Percentiles rank a stretch among this genome's conserved stretches.
phyloP scores from a whole-genome alignment of 2,888 invertebrate genomes.

The Plagodis pulveraria region DNA sequence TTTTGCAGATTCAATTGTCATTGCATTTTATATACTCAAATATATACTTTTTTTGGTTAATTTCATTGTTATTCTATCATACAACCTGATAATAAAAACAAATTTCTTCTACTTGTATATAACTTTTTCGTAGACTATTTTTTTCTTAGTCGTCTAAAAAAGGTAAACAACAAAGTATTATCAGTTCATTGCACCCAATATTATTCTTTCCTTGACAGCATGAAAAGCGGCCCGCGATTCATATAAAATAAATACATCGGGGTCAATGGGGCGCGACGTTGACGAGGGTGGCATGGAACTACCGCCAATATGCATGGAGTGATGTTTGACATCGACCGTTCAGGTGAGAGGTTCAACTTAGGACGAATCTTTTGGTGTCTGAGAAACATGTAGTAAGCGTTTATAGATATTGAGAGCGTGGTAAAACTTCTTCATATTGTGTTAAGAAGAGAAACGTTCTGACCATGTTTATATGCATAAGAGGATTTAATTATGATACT shows the following conservation, averaged over 20 bases:
- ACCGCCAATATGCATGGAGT: slow-evolving; percentile 73
- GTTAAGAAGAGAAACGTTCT: too few species aligned
- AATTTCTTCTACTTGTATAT: too few species aligned
- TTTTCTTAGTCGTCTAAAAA: neutral
- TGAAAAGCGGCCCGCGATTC: slow-evolving; percentile 73
- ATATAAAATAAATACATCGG: slow-evolving; percentile 82
- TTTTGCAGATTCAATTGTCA: too few species aligned
- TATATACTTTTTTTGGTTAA: too few species aligned
- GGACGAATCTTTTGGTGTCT: slow-evolving; percentile 11
- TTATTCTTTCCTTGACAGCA: slow-evolving; percentile 69
- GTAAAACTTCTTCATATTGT: too few species aligned
- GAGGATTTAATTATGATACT: too few species aligned
- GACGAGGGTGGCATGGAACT: slow-evolving; percentile 68
- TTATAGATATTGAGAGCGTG: neutral
- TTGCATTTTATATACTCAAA: too few species aligned
- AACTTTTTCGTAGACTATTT: too few species aligned
- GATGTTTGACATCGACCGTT: slow-evolving; percentile 72
- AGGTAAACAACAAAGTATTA: slow-evolving; percentile 26
- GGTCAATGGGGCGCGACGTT: slow-evolving; percentile 82
- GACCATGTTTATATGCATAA: too few species aligned
- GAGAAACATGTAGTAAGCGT: slow-evolving; percentile 12
- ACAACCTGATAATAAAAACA: too few species aligned
- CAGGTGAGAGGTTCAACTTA: slow-evolving; percentile 59
- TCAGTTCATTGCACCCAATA: slow-evolving; percentile 45
- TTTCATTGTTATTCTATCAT: too few species aligned